Percentiles rank a stretch among this genome's conserved stretches.
Evolutionary conservation across 92 coral and sea anemone species (phyloP).

Genomic region (Parazoanthus darwini): DNA sequence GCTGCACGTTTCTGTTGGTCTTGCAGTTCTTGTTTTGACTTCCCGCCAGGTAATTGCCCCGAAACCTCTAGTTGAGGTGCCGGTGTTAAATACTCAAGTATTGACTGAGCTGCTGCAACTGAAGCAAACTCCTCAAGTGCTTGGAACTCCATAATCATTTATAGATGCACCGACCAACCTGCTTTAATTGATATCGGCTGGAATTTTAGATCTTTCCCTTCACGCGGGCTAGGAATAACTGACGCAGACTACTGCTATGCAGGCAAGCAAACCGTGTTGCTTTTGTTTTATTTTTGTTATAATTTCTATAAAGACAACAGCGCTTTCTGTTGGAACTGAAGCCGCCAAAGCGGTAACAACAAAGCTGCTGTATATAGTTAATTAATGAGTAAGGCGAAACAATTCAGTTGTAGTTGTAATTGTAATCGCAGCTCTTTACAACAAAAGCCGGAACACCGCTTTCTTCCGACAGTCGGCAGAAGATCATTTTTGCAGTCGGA

Average conservation of each 20-base stretch:
- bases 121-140: neutral
- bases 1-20: neutral
- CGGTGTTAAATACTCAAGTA: neutral
- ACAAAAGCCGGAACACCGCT: neutral
- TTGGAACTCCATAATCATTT: neutral
- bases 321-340: neutral
- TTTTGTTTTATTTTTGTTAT: neutral
- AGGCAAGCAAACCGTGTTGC: neutral
- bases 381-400: neutral
- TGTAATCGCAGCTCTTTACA: neutral
- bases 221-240: neutral
- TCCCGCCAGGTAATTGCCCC: neutral
- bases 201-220: neutral
- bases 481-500: neutral
- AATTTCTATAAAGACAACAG: neutral
- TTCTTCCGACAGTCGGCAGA: neutral
- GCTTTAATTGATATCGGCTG: too few species aligned
- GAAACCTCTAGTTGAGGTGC: too few species aligned
- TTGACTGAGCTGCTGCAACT: neutral
- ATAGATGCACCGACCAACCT: too few species aligned
- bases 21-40: neutral
- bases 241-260: neutral
- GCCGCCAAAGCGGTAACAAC: constrained; percentile 17
- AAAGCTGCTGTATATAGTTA: neutral
- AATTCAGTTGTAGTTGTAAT: neutral